phyloP scores from a whole-genome alignment of 2,888 invertebrate genomes.

The Cosmorhoe ocellata region DNA sequence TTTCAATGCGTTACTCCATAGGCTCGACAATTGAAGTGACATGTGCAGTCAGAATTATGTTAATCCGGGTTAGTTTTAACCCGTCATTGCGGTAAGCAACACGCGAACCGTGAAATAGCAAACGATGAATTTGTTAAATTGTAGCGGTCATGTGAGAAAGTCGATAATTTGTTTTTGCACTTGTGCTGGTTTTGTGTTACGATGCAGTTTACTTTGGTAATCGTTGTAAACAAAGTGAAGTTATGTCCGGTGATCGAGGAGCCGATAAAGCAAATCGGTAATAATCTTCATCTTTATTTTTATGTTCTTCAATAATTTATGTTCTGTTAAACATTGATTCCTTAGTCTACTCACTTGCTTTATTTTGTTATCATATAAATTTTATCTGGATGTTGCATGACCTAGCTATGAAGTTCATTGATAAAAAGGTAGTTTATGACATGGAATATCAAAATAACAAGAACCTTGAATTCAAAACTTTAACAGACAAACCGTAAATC shows the following conservation, averaged over 20 bases:
- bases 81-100: conserved; percentile 63
- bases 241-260: conserved; percentile 71
- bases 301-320: background rate
- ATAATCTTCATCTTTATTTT: conserved; percentile 18
- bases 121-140: conserved; percentile 69
- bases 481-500: too few species aligned
- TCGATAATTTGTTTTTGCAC: conserved; percentile 52
- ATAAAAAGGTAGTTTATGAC: conserved; percentile 17
- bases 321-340: too few species aligned
- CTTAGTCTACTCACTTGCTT: too few species aligned
- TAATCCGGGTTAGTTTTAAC: conserved; percentile 74
- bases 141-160: conserved; percentile 62
- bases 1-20: conserved; percentile 59
- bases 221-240: conserved; percentile 75
- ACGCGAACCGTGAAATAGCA: conserved; percentile 59
- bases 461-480: background rate
- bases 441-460: background rate
- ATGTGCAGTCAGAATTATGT: conserved; percentile 62
- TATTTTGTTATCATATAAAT: background rate
- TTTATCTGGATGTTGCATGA: conserved; percentile 1
- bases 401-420: conserved; percentile 15
- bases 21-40: conserved; percentile 64
- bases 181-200: conserved; percentile 56
- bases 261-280: conserved; percentile 69
- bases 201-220: conserved; percentile 79